Conservation (phyloP, 2,888 invertebrate genomes). For the Ametastegia equiseti region DNA sequence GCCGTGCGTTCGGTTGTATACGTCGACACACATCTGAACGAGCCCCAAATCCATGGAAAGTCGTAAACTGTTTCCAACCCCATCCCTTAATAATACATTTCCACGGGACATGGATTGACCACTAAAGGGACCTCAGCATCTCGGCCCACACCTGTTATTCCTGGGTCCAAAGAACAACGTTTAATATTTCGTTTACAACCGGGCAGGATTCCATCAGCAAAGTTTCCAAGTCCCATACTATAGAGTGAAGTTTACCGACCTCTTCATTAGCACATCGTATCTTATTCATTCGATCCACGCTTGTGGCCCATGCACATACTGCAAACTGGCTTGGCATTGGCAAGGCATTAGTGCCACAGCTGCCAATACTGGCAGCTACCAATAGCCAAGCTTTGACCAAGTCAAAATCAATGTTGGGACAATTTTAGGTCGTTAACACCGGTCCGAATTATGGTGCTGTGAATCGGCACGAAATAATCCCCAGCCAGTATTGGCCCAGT, state of each 20-base stretch:
- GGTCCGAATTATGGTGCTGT: too few relatives aligned
- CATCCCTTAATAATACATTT: conserved; percentile 43
- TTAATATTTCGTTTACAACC: conserved; percentile 70
- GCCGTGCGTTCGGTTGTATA: not conserved
- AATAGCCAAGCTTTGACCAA: too few relatives aligned
- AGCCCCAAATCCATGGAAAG: conserved; percentile 31
- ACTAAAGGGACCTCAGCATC: conserved; percentile 51
- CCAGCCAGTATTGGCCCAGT: too few relatives aligned
- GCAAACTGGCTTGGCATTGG: too few relatives aligned
- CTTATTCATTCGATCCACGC: conserved; percentile 71
- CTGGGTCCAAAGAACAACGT: conserved; percentile 53
- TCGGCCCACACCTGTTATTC: conserved; percentile 29
- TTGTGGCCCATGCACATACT: not conserved
- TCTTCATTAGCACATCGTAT: conserved; percentile 69
- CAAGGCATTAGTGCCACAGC: too few relatives aligned
- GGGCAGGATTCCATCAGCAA: conserved; percentile 70
- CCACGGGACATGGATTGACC: conserved; percentile 40
- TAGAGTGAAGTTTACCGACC: conserved; percentile 60
- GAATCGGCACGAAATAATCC: too few relatives aligned
- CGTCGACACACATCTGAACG: not conserved
- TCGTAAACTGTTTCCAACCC: conserved; percentile 40
- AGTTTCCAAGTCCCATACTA: conserved; percentile 44
- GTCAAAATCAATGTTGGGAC: too few relatives aligned
- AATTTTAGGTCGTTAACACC: too few relatives aligned
- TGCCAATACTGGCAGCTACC: too few relatives aligned